Evolutionary conservation across 2,113 vertebrate genomes (phyloP), one percentile per base, ranked within the genome.

Genomic region (Hippocampus barbouri): DNA sequence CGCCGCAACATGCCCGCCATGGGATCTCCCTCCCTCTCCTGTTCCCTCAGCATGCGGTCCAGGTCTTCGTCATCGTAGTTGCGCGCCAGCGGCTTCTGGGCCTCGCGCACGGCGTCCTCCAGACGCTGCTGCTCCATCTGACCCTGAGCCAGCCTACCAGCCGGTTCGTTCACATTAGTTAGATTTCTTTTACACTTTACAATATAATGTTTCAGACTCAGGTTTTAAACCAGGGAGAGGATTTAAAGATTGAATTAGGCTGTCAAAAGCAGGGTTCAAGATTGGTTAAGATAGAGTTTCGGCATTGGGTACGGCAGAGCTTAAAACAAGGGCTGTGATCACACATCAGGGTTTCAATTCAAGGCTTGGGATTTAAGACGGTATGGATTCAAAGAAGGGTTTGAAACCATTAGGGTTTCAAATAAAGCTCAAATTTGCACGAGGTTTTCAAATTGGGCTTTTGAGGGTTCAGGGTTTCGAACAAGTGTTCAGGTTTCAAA

Each of bases 11-110:
- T 93, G 3, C 91, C 92, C 2, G 95, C 95, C 97, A 98, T 98
- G 0, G 97, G 96, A 89, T 99, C 97, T 1, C 97, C 97, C 0
- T 98, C 97, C 40, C 97, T 92, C 83, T 96, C 94, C 60, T 95
- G 93, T 3, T 98, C 97, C 67, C 97, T 89, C 86, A 99, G 89
- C 95, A 97, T 95, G 15, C 85, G 89, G 71, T 99, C 97, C 69
- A 99, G 92, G 66, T 99, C 97, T 77, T 95, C 91, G 8, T 99
- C 97, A 1, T 99, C 95, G 0, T 91, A 86, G 57, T 96, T 95
- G 45, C 96, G 93, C 0, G 97, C 97, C 87, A 99, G 75, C 0
- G 97, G 97, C 82, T 99, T 99, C 30, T 98, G 92, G 86, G 95
- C 93, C 81, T 98, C 97, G 15, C 79, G 92, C 9, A 96, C 14